These are phyloP conservation scores for Artibeus jamaicensis DNA, from an alignment of 2,797 vertebrate species.

Conservation along the genomic window DNA sequence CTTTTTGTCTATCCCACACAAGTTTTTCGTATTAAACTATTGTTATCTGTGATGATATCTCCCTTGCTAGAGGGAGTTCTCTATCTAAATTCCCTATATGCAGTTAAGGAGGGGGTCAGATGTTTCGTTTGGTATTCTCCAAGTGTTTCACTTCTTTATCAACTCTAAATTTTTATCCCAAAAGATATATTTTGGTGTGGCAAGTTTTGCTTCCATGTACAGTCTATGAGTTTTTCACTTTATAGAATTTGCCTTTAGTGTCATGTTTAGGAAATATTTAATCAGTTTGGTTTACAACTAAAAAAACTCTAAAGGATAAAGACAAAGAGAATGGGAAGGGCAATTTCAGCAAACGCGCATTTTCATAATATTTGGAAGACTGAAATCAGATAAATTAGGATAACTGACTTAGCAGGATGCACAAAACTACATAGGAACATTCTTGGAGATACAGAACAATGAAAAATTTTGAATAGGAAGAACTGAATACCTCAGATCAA, in stretches of 20 bases:
- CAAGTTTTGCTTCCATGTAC: not conserved
- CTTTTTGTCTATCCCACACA: not conserved
- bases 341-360: not conserved
- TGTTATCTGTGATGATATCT: not conserved
- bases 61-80: not conserved
- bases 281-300: not conserved
- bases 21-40: not conserved
- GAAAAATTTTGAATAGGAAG: not conserved
- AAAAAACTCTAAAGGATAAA: not conserved
- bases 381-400: not conserved
- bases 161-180: not conserved
- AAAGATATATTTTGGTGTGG: not conserved
- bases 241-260: not conserved
- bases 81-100: not conserved
- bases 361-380: not conserved
- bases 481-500: fast-evolving
- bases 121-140: not conserved
- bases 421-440: not conserved
- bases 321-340: not conserved
- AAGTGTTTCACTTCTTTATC: not conserved
- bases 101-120: not conserved
- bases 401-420: not conserved
- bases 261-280: not conserved
- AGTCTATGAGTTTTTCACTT: not conserved
- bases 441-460: not conserved